Conservation (phyloP, 2,888 invertebrate species). For the Brachypalpus laphriformis region DNA sequence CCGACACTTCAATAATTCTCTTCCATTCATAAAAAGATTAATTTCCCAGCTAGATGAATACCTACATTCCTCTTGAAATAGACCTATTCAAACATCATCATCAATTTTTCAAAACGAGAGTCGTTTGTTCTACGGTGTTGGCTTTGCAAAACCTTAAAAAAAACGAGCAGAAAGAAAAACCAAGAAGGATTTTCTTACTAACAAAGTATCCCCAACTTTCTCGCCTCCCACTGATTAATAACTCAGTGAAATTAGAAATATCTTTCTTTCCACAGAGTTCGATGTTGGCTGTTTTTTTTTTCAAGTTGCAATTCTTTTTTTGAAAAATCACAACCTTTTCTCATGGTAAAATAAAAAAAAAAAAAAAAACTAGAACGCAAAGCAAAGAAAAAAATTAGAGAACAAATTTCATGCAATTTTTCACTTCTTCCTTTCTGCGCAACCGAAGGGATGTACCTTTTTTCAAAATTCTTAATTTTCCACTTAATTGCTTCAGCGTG, state of each 20-base stretch:
- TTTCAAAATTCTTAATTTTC: constrained; percentile 74
- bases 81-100: constrained; percentile 61
- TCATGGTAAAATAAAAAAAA: constrained; percentile 32
- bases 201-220: constrained; percentile 50
- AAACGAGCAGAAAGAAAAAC: neutral
- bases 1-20: neutral
- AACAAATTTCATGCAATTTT: constrained; percentile 73
- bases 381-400: constrained; percentile 41
- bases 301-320: constrained; percentile 52
- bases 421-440: constrained; percentile 63
- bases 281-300: constrained; percentile 43
- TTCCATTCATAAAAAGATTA: constrained; percentile 1
- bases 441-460: constrained; percentile 67
- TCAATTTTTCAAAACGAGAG: constrained; percentile 58
- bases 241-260: constrained; percentile 74
- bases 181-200: constrained; percentile 49
- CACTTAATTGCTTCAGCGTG: constrained; percentile 74
- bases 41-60: constrained; percentile 39
- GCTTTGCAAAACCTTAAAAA: constrained; percentile 32
- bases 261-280: constrained; percentile 70
- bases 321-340: constrained; percentile 74
- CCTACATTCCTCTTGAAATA: constrained; percentile 13
- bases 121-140: constrained; percentile 65
- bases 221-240: constrained; percentile 67
- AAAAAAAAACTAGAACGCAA: constrained; percentile 18